phyloP scores from a whole-genome alignment of 2,797 vertebrate genomes.

The Thripadectes ignobilis region DNA sequence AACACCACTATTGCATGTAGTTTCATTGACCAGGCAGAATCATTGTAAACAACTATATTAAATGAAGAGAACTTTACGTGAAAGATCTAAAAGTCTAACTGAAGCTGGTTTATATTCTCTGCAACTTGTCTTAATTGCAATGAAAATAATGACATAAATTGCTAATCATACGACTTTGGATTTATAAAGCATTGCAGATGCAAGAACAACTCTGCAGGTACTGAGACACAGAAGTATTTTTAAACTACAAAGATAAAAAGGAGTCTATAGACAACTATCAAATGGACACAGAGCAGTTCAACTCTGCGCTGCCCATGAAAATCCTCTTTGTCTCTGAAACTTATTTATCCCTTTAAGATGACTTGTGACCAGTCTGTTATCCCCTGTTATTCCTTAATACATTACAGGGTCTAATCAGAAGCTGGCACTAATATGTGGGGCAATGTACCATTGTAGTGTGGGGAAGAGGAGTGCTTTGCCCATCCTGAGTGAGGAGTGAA shows the following conservation, averaged over 20 bases:
- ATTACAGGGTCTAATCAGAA: neutral
- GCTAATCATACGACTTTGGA: neutral
- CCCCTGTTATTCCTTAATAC: neutral
- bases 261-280: neutral
- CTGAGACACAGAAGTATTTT: neutral
- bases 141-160: neutral
- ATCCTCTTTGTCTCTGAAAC: neutral
- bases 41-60: neutral
- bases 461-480: neutral
- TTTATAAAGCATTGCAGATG: neutral
- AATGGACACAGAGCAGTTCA: neutral
- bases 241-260: neutral
- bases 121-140: neutral
- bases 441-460: neutral
- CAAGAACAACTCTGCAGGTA: neutral
- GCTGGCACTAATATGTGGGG: neutral
- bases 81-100: neutral
- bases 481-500: neutral
- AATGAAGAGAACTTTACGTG: neutral
- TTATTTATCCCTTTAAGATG: neutral
- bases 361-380: neutral
- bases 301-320: neutral
- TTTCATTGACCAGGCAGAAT: neutral
- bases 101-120: neutral
- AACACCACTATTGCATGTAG: slow-evolving; percentile 14